Percentiles rank a stretch among this genome's conserved stretches.
These are phyloP conservation scores for Phylloscopus trochilus DNA, from an alignment of 2,113 vertebrate species.

Conservation along the genomic window DNA sequence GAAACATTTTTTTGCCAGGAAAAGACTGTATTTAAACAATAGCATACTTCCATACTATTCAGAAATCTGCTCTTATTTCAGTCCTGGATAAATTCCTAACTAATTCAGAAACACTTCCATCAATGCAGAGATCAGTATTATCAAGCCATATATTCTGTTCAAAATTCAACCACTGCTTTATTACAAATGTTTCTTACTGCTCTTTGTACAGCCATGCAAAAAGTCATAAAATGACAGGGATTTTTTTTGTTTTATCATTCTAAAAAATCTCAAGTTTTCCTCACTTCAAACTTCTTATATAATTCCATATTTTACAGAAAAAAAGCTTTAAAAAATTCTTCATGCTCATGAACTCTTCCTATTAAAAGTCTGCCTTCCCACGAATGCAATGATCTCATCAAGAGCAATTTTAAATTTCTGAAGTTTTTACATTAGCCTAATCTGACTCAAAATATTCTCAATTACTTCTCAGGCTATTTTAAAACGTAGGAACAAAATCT, in stretches of 20 bases:
- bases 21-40: not conserved
- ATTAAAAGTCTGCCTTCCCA: constrained; percentile 15
- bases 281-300: not conserved
- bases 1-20: not conserved
- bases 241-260: not conserved
- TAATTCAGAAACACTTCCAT: not conserved
- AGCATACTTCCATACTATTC: not conserved
- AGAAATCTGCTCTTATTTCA: not conserved
- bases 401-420: constrained; percentile 1
- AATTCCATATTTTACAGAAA: not conserved
- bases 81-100: not conserved
- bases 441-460: constrained; percentile 6
- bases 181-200: not conserved
- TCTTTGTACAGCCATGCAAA: not conserved
- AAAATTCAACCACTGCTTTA: not conserved
- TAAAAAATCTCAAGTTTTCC: not conserved
- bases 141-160: not conserved
- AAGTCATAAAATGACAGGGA: not conserved
- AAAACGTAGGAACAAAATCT: constrained; percentile 17
- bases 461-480: not conserved
- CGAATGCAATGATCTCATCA: not conserved
- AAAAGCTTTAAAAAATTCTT: not conserved
- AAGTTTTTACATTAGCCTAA: not conserved
- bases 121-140: not conserved
- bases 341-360: not conserved